Base-by-base conservation (phyloP, 1,140 invertebrate species). In the Dryas iulia region DNA sequence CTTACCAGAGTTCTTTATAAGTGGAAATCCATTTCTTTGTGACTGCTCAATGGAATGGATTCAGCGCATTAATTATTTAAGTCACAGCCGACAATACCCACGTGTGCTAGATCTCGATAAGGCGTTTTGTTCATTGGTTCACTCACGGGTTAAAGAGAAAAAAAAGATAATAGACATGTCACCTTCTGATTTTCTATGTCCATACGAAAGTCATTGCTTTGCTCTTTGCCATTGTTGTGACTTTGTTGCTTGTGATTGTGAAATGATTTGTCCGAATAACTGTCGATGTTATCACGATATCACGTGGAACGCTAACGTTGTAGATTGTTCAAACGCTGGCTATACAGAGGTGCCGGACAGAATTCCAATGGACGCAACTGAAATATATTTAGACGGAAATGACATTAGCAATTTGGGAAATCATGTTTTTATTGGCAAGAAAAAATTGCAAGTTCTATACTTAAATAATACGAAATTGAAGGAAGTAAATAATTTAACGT, bases 281-380 rank as follows among this genome's bases (percentile, higher is more conserved):
- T 98, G 97, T 90, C 95, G 94, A 69, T 98, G 97, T 79, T 98
- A 96, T 90, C 96, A 97, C 88, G 97, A 98, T 86, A 95, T 97
- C 74, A 96, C 96, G n/a, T 98, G 97, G 97, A 95, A 95, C 54
- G 95, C 96, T 0, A 98, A 98, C 84, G 96, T 98, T 28, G 97
- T 97, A n/a, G 96, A 97, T 85, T 98, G 97, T 87, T 96, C 96
- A 1, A 95, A 94, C 66, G 94, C 95, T 14, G 94, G 94, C 5
- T 96, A 96, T 81, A 94, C 93, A 23, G 92, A 93, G 73, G 93
- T 97, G 12, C 97, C 97, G 0, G 94, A 94, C 64, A 94, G 95
- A 72, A 95, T 98, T 64, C 97, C 97, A 0, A 98, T 98, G 96
- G 97, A 98, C 84, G 96, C 96, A 10, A 97, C 97, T 8, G 96